Conservation (phyloP, 1,140 invertebrate genomes). For the Hylaeus anthracinus region DNA sequence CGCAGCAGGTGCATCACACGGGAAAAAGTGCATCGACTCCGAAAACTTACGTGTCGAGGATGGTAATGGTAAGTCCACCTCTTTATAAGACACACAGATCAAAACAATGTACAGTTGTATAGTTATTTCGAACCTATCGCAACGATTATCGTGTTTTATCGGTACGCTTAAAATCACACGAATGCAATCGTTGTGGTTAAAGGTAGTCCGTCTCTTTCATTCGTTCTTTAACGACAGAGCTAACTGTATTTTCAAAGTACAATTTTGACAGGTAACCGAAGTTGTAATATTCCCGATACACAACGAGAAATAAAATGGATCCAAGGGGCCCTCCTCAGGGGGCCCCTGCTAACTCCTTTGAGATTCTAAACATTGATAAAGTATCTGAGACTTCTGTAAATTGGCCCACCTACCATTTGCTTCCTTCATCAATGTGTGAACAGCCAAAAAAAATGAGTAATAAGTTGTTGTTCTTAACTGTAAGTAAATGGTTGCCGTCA, state of each 20-base stretch:
- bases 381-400: slow-evolving; percentile 62
- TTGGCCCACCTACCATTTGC: slow-evolving; percentile 66
- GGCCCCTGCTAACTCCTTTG: slow-evolving; percentile 75
- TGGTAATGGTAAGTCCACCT: slow-evolving; percentile 51
- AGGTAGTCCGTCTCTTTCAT: slow-evolving; percentile 9
- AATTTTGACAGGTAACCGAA: slow-evolving; percentile 35
- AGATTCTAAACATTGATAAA: slow-evolving; percentile 73
- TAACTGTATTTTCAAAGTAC: slow-evolving; percentile 17
- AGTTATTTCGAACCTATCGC: not conserved
- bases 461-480: slow-evolving; percentile 75
- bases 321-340: slow-evolving; percentile 79
- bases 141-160: not conserved
- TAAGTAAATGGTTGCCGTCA: slow-evolving; percentile 60
- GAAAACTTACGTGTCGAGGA: slow-evolving; percentile 45
- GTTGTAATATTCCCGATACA: slow-evolving; percentile 35
- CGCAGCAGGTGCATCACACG: slow-evolving; percentile 55
- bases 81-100: slow-evolving; percentile 11
- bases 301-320: slow-evolving; percentile 70
- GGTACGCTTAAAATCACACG: slow-evolving; percentile 14
- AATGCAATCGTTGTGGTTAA: slow-evolving; percentile 38
- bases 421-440: slow-evolving; percentile 64
- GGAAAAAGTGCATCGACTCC: slow-evolving; percentile 53
- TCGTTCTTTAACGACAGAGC: not conserved
- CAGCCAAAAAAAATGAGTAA: slow-evolving; percentile 73
- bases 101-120: not conserved